Base-by-base conservation (phyloP, 2,888 invertebrate genomes). In the Meiosimyza platycephala region DNA sequence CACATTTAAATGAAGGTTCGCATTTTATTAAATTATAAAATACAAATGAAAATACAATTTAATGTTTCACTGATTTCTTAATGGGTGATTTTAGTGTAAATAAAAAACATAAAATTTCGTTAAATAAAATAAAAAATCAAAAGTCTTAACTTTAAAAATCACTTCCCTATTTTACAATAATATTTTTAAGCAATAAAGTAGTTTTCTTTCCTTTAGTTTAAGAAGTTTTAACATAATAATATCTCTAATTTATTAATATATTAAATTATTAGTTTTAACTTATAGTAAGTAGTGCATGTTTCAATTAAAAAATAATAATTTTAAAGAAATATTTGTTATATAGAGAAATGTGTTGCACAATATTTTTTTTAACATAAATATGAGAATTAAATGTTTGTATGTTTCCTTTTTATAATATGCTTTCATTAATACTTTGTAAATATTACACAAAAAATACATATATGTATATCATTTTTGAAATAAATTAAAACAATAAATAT, bases 1-100 rank as follows among this genome's bases (percentile, higher is more conserved):
- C 65, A 6, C 12, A n/a, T 55, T 63, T 71, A 33, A 59, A 28
- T 72, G 48, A 83, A 82, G 79, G 80, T 78, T 80, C 79, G 80
- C 74, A 80, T 74, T 79, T 79, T 78, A 75, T 71, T 72, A 66
- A 65, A 68, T 48, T 33, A 72, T 70, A 75, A 72, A 72, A 72
- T 67, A 74, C 68, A 71, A 74, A 72, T 62, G 12, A 62, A 66
- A 15, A 50, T 74, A 72, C 18, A 63, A 65, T 75, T 73, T 63
- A 72, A 75, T 70, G 47, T 72, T 65, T 57, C 59, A 60, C 60
- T 70, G 70, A 52, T 73, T 72, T 72, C 48, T 65, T 52, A 16
- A 66, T 72, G 33, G 59, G 59, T 57, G 28, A 63, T 63, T 75
- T 72, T 50, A 51, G 28, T 51, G 15, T 13, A 65, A 66, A 50